phyloP scores from a whole-genome alignment of 64 coral and sea anemone species.

The Pocillopora damicornis region DNA sequence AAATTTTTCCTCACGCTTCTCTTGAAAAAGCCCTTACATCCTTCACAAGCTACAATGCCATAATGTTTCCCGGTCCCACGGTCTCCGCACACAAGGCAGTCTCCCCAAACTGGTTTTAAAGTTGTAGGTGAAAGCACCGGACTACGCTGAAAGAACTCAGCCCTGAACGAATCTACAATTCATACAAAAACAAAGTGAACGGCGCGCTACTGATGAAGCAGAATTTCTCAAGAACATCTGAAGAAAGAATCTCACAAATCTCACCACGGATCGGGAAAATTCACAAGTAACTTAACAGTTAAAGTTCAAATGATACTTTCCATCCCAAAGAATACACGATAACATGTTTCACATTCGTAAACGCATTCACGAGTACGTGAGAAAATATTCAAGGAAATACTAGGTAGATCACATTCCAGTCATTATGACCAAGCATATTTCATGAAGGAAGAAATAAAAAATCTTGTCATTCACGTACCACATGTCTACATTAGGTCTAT shows the following conservation, averaged over 20 bases:
- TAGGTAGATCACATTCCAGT: background rate
- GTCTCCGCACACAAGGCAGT: constrained; percentile 60
- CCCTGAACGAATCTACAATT: background rate
- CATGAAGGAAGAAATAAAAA: background rate
- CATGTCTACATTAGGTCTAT: background rate
- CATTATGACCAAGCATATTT: background rate
- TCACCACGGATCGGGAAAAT: no score
- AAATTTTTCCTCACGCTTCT: constrained; percentile 52
- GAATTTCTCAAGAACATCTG: background rate
- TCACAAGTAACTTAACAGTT: background rate
- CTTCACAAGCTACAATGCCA: constrained; percentile 69
- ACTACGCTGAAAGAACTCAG: background rate
- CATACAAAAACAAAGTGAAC: background rate
- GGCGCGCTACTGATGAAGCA: background rate
- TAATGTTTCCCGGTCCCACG: constrained; percentile 57
- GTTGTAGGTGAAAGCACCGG: background rate
- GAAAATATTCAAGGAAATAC: background rate
- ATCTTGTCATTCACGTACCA: background rate
- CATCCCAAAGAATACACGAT: background rate
- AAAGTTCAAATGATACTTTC: background rate
- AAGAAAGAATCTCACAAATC: background rate
- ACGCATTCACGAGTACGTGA: background rate
- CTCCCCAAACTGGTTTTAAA: constrained; percentile 37
- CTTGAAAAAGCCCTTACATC: constrained; percentile 73
- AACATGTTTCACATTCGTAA: background rate